phyloP scores from a whole-genome alignment of 2,113 vertebrate species.

The Etia nguti region DNA sequence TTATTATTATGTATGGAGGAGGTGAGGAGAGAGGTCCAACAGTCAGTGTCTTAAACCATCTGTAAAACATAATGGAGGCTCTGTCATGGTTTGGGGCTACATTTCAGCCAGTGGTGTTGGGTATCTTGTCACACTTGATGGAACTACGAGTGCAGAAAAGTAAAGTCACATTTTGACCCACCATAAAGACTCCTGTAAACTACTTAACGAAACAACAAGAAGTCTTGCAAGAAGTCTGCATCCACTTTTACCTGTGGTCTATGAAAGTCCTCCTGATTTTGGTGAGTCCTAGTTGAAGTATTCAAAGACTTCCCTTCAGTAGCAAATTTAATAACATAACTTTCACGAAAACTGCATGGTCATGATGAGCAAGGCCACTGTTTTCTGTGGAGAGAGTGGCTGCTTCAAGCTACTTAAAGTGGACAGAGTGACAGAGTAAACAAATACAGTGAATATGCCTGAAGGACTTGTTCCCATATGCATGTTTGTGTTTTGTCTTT shows the following conservation, averaged over 20 bases:
- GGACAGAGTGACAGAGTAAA: not conserved
- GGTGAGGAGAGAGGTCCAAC: too few species aligned
- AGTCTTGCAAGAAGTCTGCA: not conserved
- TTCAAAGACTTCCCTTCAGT: not conserved
- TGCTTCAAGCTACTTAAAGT: not conserved
- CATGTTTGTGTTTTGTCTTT: not conserved
- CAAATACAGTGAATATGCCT: not conserved
- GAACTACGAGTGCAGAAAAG: not conserved
- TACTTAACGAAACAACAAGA: not conserved
- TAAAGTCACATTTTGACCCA: not conserved
- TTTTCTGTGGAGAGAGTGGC: too few species aligned
- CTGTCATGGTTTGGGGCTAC: not conserved
- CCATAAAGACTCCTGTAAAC: not conserved
- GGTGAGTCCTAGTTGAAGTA: not conserved
- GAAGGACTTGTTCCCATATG: not conserved
- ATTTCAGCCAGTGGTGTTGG: not conserved
- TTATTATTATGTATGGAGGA: too few species aligned
- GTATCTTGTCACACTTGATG: not conserved
- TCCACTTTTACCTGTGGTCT: not conserved
- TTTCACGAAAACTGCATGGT: not conserved
- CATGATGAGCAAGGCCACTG: not conserved
- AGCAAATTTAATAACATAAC: not conserved
- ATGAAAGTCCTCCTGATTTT: not conserved
- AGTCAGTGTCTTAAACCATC: too few species aligned
- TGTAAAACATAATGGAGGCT: not conserved